Base-by-base conservation (phyloP, 2,888 invertebrate species). In the Hirtodrosophila alboralis region DNA sequence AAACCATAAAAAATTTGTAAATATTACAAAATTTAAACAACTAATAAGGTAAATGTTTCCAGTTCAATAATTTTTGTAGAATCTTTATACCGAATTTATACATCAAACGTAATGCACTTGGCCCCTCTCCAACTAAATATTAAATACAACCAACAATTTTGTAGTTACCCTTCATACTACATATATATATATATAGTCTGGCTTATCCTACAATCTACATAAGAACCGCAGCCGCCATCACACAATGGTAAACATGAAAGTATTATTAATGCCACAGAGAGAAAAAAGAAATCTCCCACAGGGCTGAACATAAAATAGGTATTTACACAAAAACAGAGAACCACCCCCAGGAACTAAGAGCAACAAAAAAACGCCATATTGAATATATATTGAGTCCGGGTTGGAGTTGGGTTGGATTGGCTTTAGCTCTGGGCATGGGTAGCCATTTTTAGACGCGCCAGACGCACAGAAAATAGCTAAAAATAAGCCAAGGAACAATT, bases 371-470 rank as follows among this genome's bases (percentile, higher is more conserved):
- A 58, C 72, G 72, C 78, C 78, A 79, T 79, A 72, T 79, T 81
- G 75, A 65, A 73, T 64, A 60, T 64, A 60, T 28, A 60, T 74
- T 66, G 62, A 47, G 43, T 16, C 31, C 5, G 62, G 49, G 57
- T 28, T 48, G 59, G 34, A n/a, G 9, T 48, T 34, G 31, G 40
- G 30, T 9, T 28, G 8, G 13, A 4, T 8, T 30, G 18, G 18
- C 18, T 5, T 1, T 12, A 33, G 16, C 14, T 30, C 6, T 16
- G 33, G 40, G 37, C 51, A 16, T 53, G 53, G 60, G 73, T 64
- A 68, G 84, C 86, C 87, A 84, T 87, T 84, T 87, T 84, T 85
- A 85, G 84, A 66, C 30, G 47, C 47, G 72, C 43, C 74, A 56
- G 68, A 57, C 37, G 37, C 13, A 37, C 44, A 37, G n/a, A n/a